Evolutionary conservation across 2,113 vertebrate genomes (phyloP).

Genomic region (Phrynosoma blainvillii): DNA sequence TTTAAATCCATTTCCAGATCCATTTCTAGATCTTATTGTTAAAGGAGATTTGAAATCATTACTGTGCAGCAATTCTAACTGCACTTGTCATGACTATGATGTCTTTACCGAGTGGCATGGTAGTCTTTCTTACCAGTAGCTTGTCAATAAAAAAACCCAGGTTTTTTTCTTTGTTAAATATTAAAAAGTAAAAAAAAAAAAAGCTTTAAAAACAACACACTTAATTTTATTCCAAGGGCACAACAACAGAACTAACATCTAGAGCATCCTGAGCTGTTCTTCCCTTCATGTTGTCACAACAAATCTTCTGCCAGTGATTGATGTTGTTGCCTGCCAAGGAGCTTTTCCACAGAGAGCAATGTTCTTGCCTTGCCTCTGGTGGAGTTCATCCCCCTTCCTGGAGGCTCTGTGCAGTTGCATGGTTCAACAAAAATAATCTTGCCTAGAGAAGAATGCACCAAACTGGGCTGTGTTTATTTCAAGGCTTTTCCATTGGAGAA

Average conservation of each 20-base stretch:
- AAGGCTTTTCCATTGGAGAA: neutral
- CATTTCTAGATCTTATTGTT: accelerated
- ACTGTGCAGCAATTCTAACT: neutral
- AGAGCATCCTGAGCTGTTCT: conserved; percentile 2
- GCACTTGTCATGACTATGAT: neutral
- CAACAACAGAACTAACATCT: neutral
- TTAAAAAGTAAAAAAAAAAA: neutral
- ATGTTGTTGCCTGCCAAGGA: conserved; percentile 26
- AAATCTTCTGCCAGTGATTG: conserved; percentile 39
- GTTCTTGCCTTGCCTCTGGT: conserved; percentile 31
- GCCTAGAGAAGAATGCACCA: neutral
- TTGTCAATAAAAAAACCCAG: neutral
- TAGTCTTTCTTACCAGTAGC: conserved; percentile 1
- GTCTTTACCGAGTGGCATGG: neutral
- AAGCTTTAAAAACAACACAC: neutral
- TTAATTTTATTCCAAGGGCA: conserved; percentile 36
- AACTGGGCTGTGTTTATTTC: conserved; percentile 15
- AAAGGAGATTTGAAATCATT: accelerated
- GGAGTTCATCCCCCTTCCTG: conserved; percentile 17
- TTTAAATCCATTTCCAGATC: too few species aligned
- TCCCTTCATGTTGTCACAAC: conserved; percentile 36
- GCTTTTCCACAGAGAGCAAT: conserved; percentile 35
- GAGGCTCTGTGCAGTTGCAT: conserved; percentile 11
- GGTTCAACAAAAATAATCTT: conserved; percentile 16
- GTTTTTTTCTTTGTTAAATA: neutral